Percentiles rank a stretch among this genome's conserved stretches.
Evolutionary conservation across 2,113 vertebrate species (phyloP).

Genomic region (Neodontobutis hainanensis): DNA sequence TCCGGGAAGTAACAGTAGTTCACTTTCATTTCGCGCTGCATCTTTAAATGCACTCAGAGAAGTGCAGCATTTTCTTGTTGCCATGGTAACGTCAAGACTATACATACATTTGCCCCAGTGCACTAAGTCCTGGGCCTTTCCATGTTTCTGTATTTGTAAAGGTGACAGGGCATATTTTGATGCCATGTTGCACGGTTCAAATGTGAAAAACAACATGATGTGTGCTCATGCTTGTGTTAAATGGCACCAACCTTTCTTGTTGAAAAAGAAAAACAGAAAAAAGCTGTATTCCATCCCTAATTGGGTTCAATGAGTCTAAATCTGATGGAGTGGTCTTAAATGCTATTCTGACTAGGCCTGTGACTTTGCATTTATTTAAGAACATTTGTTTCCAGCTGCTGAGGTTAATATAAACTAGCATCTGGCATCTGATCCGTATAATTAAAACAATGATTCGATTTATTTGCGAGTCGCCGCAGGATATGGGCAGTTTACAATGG

Average conservation of each 20-base stretch:
- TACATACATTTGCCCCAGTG: too few relatives aligned
- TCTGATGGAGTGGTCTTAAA: background rate
- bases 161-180: conserved; percentile 9
- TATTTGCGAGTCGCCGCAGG: background rate
- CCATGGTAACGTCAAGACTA: too few relatives aligned
- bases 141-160: too few relatives aligned
- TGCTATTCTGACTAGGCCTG: conserved; percentile 1
- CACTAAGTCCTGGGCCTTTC: too few relatives aligned
- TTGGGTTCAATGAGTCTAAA: background rate
- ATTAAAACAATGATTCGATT: conserved; percentile 25
- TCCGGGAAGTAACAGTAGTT: too few relatives aligned
- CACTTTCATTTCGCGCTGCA: too few relatives aligned
- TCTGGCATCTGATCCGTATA: conserved; percentile 23
- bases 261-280: too few relatives aligned
- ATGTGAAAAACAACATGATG: too few relatives aligned
- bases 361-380: conserved; percentile 19
- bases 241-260: too few relatives aligned
- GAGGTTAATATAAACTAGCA: background rate
- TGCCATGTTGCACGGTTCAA: conserved; percentile 12
- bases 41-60: too few relatives aligned
- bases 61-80: too few relatives aligned
- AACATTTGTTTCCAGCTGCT: conserved; percentile 7
- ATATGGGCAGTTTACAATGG: conserved; percentile 1
- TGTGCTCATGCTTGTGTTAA: conserved; percentile 5
- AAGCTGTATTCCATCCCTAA: background rate